Evolutionary conservation across 2,888 invertebrate species (phyloP).

Genomic region (Tuta absoluta): DNA sequence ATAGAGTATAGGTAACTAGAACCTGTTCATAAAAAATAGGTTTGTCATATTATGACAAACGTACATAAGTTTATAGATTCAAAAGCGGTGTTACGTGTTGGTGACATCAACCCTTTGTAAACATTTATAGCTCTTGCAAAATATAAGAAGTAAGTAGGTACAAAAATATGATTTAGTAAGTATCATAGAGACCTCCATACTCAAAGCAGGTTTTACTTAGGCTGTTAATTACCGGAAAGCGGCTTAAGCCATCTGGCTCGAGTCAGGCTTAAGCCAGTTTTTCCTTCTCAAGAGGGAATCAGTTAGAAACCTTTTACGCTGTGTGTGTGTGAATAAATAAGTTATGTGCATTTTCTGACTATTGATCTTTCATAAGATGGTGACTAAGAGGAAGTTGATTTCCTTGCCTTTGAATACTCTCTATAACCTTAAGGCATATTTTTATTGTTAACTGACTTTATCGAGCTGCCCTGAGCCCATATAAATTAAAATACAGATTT

Average conservation of each 20-base stretch:
- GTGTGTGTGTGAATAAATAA: constrained; percentile 1
- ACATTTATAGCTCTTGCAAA: no score
- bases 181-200: background rate
- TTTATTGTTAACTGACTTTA: no score
- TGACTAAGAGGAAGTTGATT: background rate
- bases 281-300: constrained; percentile 1
- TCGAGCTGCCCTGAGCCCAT: no score
- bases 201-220: background rate
- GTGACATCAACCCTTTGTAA: no score
- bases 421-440: background rate
- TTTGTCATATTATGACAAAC: no score
- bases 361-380: background rate
- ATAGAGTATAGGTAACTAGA: no score
- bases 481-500: no score
- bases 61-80: no score
- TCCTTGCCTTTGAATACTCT: background rate
- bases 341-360: background rate
- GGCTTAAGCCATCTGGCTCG: background rate
- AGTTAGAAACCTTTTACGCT: background rate
- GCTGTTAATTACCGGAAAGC: constrained; percentile 5
- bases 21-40: no score
- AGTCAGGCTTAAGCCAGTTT: background rate
- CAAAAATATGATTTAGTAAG: no score
- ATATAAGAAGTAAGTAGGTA: no score
- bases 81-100: no score